A percentile compares a stretch with the other conserved stretches of the same genome.
phyloP scores from a whole-genome alignment of 2,888 invertebrate genomes.

The Drosophila picticornis region DNA sequence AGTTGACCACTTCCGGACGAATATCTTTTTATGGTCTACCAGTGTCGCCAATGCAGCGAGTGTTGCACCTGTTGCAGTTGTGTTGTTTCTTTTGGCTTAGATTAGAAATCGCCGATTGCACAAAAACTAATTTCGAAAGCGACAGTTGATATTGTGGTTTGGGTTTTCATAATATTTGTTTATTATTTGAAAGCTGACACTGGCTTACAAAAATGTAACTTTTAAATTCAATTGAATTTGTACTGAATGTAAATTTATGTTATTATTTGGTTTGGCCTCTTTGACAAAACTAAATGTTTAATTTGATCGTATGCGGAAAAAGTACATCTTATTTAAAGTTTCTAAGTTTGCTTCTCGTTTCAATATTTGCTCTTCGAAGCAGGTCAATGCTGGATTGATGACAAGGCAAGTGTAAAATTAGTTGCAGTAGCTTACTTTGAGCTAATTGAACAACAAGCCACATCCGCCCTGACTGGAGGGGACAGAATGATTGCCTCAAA shows the following conservation, averaged over 20 bases:
- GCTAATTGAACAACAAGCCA: neutral
- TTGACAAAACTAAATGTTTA: neutral
- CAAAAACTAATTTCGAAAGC: neutral
- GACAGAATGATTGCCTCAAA: neutral
- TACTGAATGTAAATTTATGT: neutral
- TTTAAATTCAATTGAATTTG: neutral
- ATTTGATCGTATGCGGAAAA: neutral
- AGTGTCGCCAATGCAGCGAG: constrained; percentile 3
- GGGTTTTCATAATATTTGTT: neutral
- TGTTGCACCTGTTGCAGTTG: constrained; percentile 48
- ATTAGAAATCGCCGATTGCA: neutral
- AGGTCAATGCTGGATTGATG: neutral
- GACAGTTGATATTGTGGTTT: constrained; percentile 1
- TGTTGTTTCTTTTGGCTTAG: neutral
- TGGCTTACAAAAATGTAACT: neutral
- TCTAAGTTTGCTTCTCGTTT: neutral
- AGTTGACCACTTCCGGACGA: constrained; percentile 37
- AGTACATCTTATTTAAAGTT: neutral
- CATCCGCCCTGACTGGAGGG: neutral
- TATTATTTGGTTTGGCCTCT: neutral
- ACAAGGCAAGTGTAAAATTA: neutral
- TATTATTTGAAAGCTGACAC: neutral
- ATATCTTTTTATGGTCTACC: constrained; percentile 18
- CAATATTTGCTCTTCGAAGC: neutral
- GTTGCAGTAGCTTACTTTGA: neutral